phyloP scores from a whole-genome alignment of 2,113 vertebrate genomes.

The Crocuta crocuta region DNA sequence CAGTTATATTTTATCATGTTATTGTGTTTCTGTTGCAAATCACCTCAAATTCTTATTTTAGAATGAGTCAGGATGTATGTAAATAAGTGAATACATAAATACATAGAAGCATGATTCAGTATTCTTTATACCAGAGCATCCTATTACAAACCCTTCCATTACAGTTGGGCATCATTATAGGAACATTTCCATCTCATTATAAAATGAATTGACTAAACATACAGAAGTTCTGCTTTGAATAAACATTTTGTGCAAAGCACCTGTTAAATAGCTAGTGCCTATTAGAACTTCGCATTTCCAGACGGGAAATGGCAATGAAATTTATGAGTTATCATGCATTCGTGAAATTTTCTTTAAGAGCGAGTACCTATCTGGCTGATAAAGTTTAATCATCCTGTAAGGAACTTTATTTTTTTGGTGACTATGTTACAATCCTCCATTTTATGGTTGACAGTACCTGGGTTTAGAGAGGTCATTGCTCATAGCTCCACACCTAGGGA shows the following conservation, averaged over 20 bases:
- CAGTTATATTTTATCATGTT: conserved; percentile 35
- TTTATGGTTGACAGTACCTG: not conserved
- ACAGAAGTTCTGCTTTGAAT: conserved; percentile 14
- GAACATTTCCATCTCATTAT: conserved; percentile 34
- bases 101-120: not conserved
- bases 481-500: not conserved
- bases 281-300: conserved; percentile 33
- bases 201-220: conserved; percentile 24
- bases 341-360: not conserved
- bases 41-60: conserved; percentile 22
- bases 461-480: not conserved
- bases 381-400: conserved; percentile 13
- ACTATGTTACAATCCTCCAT: not conserved
- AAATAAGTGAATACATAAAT: conserved; percentile 58
- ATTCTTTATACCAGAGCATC: not conserved
- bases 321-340: conserved; percentile 29
- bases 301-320: conserved; percentile 7
- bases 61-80: not conserved
- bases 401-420: not conserved
- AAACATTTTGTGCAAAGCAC: not conserved
- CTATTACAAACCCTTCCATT: not conserved
- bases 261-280: conserved; percentile 26
- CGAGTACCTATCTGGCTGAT: not conserved
- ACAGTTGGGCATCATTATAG: not conserved
- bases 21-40: conserved; percentile 31